Base-by-base conservation (phyloP, 2,888 invertebrate species). In the Ochlodes sylvanus region DNA sequence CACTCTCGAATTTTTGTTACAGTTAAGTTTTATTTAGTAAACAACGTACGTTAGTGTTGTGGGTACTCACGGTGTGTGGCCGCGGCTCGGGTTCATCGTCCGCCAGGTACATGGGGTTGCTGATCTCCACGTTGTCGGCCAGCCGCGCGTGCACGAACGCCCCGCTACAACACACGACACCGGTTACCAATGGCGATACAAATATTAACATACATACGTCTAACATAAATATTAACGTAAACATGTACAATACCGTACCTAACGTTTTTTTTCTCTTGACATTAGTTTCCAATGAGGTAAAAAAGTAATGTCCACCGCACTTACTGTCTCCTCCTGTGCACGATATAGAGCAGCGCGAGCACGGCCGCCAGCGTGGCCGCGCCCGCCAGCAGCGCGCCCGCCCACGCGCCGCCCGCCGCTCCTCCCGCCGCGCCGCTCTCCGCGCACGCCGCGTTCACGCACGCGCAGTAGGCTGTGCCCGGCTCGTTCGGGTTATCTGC, bases 61-160 rank as follows among this genome's bases (percentile, higher is more conserved):
- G 15, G 50, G 52, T 54, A 54, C 63, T 34, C 38, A 63, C 54
- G 72, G 69, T 57, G 70, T 70, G 69, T 67, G 70, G 69, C 61
- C 50, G 76, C 64, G 79, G 76, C 61, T 92, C 90, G 75, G 78
- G 95, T 75, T 94, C 94, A 79, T 95, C 96, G 70, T 95, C 96
- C 67, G 94, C 94, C 78, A 97, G 94, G 88, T 97, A 98, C 95
- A 97, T 97, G 34, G 97, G 97, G 94, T 98, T 98, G 82, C 93
- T 96, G 80, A 97, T 96, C 94, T 97, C 97, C 81, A 97, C 96
- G 88, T 97, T 97, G 88, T 97, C 97, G 69, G 97, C 94, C 79
- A 97, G 95, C 12, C 97, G 94, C 70, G 96, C 96, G 91, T 97
- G 97, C 76, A 95, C 95, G 84, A 97, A 97, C 62, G 96, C 94